phyloP scores from a whole-genome alignment of 2,113 vertebrate species.

The Chrysemys picta region DNA sequence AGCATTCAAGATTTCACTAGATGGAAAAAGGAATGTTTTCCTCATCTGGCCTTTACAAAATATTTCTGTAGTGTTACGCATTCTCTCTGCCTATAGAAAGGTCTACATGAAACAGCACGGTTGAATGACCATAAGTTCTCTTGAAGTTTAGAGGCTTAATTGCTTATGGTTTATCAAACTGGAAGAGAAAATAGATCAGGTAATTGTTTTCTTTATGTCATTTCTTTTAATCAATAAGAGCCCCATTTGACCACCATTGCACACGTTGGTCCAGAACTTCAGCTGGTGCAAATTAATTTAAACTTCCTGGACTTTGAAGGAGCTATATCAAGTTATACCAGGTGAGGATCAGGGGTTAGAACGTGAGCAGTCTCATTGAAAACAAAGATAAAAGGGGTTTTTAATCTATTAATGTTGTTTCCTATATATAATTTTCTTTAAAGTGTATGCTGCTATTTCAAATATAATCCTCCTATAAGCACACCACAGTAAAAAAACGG shows the following conservation, averaged over 20 bases:
- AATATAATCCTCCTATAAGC: neutral
- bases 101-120: neutral
- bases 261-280: neutral
- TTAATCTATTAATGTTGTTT: neutral
- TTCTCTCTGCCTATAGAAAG: neutral
- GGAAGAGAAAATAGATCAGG: slow-evolving; percentile 6
- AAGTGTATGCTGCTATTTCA: neutral
- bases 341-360: neutral
- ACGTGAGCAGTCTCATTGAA: neutral
- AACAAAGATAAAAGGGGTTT: neutral
- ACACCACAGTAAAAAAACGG: neutral
- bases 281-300: no score
- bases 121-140: slow-evolving; percentile 9
- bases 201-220: neutral
- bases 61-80: slow-evolving; percentile 23
- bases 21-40: slow-evolving; percentile 40
- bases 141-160: slow-evolving; percentile 19
- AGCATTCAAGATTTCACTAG: slow-evolving; percentile 33
- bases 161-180: neutral
- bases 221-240: neutral
- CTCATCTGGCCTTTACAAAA: slow-evolving; percentile 54
- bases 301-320: neutral
- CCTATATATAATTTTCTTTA: neutral
- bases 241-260: neutral
- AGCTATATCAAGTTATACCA: neutral